Percentiles rank a stretch among this genome's conserved stretches.
These are phyloP conservation scores for Drosophila gunungcola DNA, from an alignment of 1,140 invertebrate genomes.

Conservation along the genomic window DNA sequence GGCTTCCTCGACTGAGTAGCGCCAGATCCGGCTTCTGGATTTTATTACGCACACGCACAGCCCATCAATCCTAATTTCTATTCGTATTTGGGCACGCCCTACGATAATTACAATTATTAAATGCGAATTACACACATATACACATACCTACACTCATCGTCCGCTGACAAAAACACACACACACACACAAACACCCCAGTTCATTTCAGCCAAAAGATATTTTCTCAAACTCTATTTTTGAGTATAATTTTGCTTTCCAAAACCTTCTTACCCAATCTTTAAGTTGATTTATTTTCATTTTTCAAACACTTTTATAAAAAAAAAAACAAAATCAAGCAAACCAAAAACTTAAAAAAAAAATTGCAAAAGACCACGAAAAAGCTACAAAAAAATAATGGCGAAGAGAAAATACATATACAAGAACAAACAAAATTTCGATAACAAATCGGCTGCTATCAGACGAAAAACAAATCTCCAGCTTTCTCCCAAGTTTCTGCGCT, in stretches of 20 bases:
- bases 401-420: conserved; percentile 22
- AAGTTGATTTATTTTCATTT: conserved; percentile 16
- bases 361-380: conserved; percentile 53
- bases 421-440: conserved; percentile 22
- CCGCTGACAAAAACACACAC: conserved; percentile 9
- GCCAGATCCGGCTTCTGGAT: conserved; percentile 88
- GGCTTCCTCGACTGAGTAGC: conserved; percentile 97
- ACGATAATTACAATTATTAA: conserved; percentile 83
- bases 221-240: conserved; percentile 60
- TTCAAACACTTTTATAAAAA: conserved; percentile 52
- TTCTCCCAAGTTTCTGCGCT: conserved; percentile 56
- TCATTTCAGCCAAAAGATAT: conserved; percentile 41
- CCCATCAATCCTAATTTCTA: conserved; percentile 88
- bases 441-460: conserved; percentile 40
- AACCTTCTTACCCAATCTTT: conserved; percentile 5
- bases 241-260: conserved; percentile 29
- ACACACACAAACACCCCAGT: conserved; percentile 9
- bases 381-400: conserved; percentile 36
- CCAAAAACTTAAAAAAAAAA: conserved; percentile 59
- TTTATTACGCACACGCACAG: conserved; percentile 87
- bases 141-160: conserved; percentile 28
- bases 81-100: conserved; percentile 86
- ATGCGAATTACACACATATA: conserved; percentile 26
- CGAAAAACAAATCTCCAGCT: conserved; percentile 30
- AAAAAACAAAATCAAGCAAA: conserved; percentile 40